These are phyloP conservation scores for Alviniconcha strummeri DNA, from an alignment of 2,888 invertebrate genomes.

Conservation along the genomic window DNA sequence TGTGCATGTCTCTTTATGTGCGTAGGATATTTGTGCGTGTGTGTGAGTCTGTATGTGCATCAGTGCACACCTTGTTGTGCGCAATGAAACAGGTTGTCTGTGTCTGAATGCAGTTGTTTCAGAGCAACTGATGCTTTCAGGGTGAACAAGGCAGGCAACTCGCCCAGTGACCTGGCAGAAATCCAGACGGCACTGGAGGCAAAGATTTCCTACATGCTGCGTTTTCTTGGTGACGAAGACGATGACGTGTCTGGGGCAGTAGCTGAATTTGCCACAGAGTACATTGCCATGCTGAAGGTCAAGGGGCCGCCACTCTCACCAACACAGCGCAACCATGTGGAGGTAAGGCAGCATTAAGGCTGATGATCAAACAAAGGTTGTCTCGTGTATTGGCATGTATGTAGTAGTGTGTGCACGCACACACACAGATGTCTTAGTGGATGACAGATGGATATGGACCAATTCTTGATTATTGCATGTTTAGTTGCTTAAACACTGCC, in stretches of 20 bases:
- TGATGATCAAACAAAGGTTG: background rate
- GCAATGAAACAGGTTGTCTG: too few relatives aligned
- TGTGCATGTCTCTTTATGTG: too few relatives aligned
- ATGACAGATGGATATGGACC: too few relatives aligned
- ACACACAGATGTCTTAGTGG: too few relatives aligned
- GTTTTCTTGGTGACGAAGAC: slow-evolving; percentile 75
- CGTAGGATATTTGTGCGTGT: background rate
- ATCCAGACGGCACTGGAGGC: slow-evolving; percentile 70
- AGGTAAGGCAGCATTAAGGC: slow-evolving; percentile 50
- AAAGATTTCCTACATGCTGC: slow-evolving; percentile 74
- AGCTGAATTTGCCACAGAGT: slow-evolving; percentile 75
- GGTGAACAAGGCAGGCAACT: slow-evolving; percentile 63
- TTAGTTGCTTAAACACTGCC: too few relatives aligned
- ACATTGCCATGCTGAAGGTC: slow-evolving; percentile 74
- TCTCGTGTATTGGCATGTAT: background rate
- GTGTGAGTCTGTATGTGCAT: background rate
- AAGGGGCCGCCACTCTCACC: slow-evolving; percentile 53
- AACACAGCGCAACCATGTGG: slow-evolving; percentile 71
- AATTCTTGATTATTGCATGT: too few relatives aligned
- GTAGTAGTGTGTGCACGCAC: too few relatives aligned
- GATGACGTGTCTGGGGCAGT: slow-evolving; percentile 76
- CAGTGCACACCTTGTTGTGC: too few relatives aligned
- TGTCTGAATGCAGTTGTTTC: too few relatives aligned
- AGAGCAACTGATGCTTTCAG: slow-evolving; percentile 46
- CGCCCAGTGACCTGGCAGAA: slow-evolving; percentile 51